A percentile compares a stretch with the other conserved stretches of the same genome.
Conservation (phyloP, 2,797 vertebrate species). For the Sandelia bainsii region DNA sequence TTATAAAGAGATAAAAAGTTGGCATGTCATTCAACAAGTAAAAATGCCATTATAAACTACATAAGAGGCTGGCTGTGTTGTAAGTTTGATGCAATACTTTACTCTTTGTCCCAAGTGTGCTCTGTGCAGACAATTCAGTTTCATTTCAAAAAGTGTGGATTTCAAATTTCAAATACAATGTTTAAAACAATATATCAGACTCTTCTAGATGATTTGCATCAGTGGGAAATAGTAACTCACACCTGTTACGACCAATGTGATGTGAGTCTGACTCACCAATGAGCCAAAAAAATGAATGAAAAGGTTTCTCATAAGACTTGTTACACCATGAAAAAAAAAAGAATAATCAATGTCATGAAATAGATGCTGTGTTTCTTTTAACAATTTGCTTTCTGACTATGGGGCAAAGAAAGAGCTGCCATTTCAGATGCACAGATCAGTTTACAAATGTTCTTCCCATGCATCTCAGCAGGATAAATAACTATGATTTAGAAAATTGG, state of each 20-base stretch:
- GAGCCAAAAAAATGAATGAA: background rate
- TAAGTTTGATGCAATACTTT: background rate
- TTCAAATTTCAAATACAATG: background rate
- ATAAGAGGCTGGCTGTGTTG: background rate
- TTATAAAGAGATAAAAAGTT: background rate
- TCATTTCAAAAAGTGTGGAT: background rate
- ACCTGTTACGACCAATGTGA: background rate
- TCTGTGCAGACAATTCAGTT: background rate
- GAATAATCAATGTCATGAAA: background rate
- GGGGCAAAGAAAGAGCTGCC: constrained; percentile 14
- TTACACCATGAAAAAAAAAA: background rate
- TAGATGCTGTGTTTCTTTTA: constrained; percentile 12
- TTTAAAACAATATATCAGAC: constrained; percentile 4
- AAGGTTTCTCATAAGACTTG: background rate
- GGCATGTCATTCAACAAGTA: background rate
- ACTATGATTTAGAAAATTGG: constrained; percentile 47
- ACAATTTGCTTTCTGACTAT: constrained; percentile 14
- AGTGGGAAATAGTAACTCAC: background rate
- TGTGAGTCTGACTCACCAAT: background rate
- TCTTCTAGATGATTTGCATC: background rate
- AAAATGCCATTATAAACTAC: background rate
- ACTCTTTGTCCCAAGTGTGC: background rate
- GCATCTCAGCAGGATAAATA: constrained; percentile 58
- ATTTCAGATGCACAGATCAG: constrained; percentile 53
- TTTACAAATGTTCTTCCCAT: constrained; percentile 46